Evolutionary conservation across 2,113 vertebrate species (phyloP), one percentile per base, ranked within the genome.

Genomic region (Python bivittatus): DNA sequence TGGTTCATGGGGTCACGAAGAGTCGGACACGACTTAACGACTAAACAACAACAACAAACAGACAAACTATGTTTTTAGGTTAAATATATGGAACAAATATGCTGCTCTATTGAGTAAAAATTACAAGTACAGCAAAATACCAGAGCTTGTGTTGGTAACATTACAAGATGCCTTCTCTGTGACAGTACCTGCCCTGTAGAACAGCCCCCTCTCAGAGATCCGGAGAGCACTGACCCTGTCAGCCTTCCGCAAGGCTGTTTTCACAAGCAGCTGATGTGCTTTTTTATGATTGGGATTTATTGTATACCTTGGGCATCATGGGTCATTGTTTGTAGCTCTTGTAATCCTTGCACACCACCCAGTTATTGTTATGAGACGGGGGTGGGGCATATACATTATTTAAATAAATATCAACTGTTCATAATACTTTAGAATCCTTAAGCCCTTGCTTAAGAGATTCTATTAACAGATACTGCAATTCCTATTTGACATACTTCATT

Each of bases 401-500:
- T 79, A 79, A 42, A 79, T 42, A 38, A 48, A 48, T 33, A 72
- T 23, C 29, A 90, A 56, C 60, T 20, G 38, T 17, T 60, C 27
- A 33, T 13, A 92, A 60, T 89, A 23, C 48, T 52, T 52, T 83
- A 33, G 11, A 9, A 52, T 60, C 25, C n/a, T n/a, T n/a, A n/a
- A 52, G 6, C 38, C 29, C 25, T 92, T 79, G 42, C 22, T 42
- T 57, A 83, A 15, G 64, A 90, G 25, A 92, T 0, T 33, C 0
- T 0, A 57, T 25, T 0, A 0, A 27, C 22, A 23, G 1, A 42
- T 1, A 25, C 4, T 0, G 1, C 48, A 3, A 1, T 0, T 3
- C 64, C 25, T 11, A n/a, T 0, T 42, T 17, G 33, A 95, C 96
- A 88, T 97, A 99, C 99, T 94, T 98, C 97, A 93, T 98, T 98